Conservation (phyloP, 2,888 invertebrate genomes). For the Dicyrtoma fusca region DNA sequence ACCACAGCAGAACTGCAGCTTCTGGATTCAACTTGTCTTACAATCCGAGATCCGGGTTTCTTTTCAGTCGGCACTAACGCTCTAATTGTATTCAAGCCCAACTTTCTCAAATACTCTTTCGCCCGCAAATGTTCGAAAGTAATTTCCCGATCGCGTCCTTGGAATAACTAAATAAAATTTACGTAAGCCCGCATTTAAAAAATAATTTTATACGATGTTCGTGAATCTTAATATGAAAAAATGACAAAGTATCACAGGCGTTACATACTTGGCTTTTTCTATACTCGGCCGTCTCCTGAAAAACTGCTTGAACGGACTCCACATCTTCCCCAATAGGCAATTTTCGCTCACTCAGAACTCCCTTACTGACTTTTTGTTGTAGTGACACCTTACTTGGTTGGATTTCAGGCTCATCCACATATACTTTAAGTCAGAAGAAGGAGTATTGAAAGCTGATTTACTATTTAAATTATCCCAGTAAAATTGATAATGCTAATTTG, state of each 20-base stretch:
- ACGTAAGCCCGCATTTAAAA: too few species aligned
- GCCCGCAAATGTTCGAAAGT: constrained; percentile 41
- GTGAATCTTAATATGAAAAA: too few species aligned
- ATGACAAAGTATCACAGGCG: too few species aligned
- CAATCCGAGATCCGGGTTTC: background rate
- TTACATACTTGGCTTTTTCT: constrained; percentile 32
- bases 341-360: constrained; percentile 26
- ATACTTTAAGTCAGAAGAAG: constrained; percentile 6
- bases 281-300: constrained; percentile 31
- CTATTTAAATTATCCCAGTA: too few species aligned
- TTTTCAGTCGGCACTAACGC: constrained; percentile 1
- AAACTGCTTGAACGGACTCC: constrained; percentile 1
- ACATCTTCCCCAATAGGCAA: constrained; percentile 11
- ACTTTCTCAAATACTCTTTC: constrained; percentile 32
- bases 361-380: background rate
- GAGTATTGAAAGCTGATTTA: too few species aligned
- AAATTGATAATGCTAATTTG: background rate
- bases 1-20: too few species aligned
- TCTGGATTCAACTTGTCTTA: too few species aligned
- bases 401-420: constrained; percentile 24
- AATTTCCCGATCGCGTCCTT: constrained; percentile 27
- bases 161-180: background rate
- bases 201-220: too few species aligned
- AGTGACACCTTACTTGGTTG: background rate
- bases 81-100: background rate